Evolutionary conservation across 1,140 invertebrate genomes (phyloP).

Genomic region (Polyergus mexicanus): DNA sequence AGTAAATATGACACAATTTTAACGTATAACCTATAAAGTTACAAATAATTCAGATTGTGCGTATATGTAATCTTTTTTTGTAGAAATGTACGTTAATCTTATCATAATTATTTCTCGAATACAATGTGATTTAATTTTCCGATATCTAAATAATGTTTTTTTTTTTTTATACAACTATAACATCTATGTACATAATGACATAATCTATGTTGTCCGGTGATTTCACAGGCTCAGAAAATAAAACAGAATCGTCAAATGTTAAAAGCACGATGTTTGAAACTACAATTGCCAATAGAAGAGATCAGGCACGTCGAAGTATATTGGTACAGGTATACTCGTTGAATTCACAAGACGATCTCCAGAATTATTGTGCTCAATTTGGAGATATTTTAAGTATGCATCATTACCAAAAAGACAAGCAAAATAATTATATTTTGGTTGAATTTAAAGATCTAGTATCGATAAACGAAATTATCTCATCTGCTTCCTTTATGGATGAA

Average conservation of each 20-base stretch:
- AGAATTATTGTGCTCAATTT: constrained; percentile 89
- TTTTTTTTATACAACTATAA: background rate
- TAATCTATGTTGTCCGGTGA: background rate
- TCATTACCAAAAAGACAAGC: constrained; percentile 87
- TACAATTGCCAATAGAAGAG: background rate
- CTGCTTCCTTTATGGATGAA: constrained; percentile 85
- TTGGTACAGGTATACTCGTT: constrained; percentile 83
- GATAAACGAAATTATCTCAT: constrained; percentile 83
- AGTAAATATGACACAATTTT: background rate
- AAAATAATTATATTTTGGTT: constrained; percentile 89
- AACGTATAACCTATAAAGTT: constrained; percentile 3
- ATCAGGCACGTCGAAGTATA: constrained; percentile 44
- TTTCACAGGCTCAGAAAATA: background rate
- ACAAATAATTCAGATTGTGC: background rate
- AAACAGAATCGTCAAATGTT: constrained; percentile 86
- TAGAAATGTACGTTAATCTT: background rate
- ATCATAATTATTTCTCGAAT: background rate
- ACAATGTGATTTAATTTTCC: background rate
- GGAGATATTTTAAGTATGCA: constrained; percentile 88
- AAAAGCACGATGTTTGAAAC: constrained; percentile 80
- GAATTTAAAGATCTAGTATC: constrained; percentile 88
- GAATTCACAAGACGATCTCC: constrained; percentile 88
- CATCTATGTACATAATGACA: background rate
- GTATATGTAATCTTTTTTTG: background rate
- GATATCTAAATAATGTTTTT: background rate